Conservation (phyloP, 1,140 invertebrate genomes). For the Drosophila melanica region DNA sequence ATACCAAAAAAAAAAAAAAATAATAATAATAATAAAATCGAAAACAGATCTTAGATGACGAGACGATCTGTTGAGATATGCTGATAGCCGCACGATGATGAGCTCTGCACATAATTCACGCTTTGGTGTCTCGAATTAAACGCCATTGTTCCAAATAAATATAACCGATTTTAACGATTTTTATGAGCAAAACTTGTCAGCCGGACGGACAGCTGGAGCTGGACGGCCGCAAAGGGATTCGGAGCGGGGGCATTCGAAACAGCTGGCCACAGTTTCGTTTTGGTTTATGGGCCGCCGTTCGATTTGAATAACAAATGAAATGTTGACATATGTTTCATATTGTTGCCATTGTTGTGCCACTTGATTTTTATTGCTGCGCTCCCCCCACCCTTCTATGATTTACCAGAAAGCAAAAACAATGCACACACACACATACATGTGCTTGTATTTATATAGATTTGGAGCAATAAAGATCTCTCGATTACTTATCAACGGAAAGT, state of each 20-base stretch:
- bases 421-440: not conserved
- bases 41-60: slow-evolving; percentile 8
- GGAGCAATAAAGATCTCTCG: slow-evolving; percentile 2
- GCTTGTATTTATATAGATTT: slow-evolving; percentile 5
- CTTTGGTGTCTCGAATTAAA: slow-evolving; percentile 63
- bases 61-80: slow-evolving; percentile 12
- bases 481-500: slow-evolving; percentile 24
- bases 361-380: slow-evolving; percentile 12
- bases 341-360: slow-evolving; percentile 60
- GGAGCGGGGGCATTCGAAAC: slow-evolving; percentile 27
- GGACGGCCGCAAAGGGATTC: not conserved
- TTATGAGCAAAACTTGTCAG: slow-evolving; percentile 44
- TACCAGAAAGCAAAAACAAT: not conserved
- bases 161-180: slow-evolving; percentile 51
- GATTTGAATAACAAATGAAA: slow-evolving; percentile 80
- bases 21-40: not conserved
- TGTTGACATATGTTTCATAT: slow-evolving; percentile 77
- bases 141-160: slow-evolving; percentile 65
- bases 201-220: not conserved
- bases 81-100: slow-evolving; percentile 55
- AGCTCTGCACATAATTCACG: slow-evolving; percentile 69
- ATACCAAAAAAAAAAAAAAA: not conserved
- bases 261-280: slow-evolving; percentile 63
- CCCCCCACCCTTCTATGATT: not conserved
- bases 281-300: slow-evolving; percentile 59